These are phyloP conservation scores for Homarus americanus DNA, from an alignment of 1,140 invertebrate species.

Conservation along the genomic window DNA sequence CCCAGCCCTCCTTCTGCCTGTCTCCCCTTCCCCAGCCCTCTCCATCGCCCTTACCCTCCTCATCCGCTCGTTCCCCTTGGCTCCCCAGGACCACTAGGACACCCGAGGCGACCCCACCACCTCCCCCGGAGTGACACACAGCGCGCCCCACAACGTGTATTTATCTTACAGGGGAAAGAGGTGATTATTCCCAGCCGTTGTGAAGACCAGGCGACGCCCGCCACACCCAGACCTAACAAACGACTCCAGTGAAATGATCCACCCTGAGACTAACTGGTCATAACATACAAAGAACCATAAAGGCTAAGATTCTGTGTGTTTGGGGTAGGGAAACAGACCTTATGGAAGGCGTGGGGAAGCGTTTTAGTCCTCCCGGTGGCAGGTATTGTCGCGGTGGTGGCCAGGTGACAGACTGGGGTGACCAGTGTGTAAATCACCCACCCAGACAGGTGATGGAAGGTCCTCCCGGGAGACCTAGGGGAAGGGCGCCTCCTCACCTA, in stretches of 20 bases:
- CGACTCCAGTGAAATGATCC: slow-evolving; percentile 44
- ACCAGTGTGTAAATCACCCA: slow-evolving; percentile 33
- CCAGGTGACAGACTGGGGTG: slow-evolving; percentile 49
- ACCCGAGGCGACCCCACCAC: slow-evolving; percentile 18
- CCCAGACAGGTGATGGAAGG: neutral
- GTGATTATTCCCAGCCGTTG: slow-evolving; percentile 42
- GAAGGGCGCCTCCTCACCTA: too few species aligned
- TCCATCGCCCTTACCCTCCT: neutral
- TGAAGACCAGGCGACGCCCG: slow-evolving; percentile 32
- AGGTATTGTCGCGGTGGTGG: slow-evolving; percentile 18
- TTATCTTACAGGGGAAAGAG: slow-evolving; percentile 61
- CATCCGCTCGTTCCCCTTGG: slow-evolving; percentile 22
- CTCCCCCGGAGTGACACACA: slow-evolving; percentile 54
- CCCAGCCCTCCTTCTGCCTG: too few species aligned
- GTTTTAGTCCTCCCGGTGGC: neutral
- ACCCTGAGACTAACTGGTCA: neutral
- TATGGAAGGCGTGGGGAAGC: neutral
- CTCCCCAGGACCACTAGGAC: neutral
- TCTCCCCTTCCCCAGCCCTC: neutral
- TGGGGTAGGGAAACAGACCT: neutral
- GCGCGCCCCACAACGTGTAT: slow-evolving; percentile 32
- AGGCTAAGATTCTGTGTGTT: neutral
- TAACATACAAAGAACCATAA: neutral
- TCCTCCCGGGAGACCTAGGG: too few species aligned
- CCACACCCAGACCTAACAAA: slow-evolving; percentile 47